phyloP scores from a whole-genome alignment of 2,113 vertebrate genomes.

The Sus scrofa region T2T-Sscrofa CM000812.6:202286501-202287000 shows the following conservation, averaged over 20 bases:
- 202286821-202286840: not conserved
- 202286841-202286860: not conserved
- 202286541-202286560: not conserved
- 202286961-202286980: not conserved
- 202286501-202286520: accelerated
- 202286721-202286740: not conserved
- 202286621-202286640: accelerated
- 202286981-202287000: not conserved
- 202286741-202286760: not conserved
- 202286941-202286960: not conserved
- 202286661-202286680: not conserved
- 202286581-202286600: accelerated
- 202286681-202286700: not conserved
- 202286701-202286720: not conserved
- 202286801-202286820: not conserved
- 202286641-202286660: not conserved
- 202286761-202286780: not conserved
- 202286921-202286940: not conserved
- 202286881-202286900: not conserved
- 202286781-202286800: not conserved
- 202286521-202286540: not conserved
- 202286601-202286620: not conserved
- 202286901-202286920: accelerated
- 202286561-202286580: accelerated
- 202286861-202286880: not conserved